Evolutionary conservation across 2,113 vertebrate genomes (phyloP), one percentile per base, ranked within the genome.

Genomic region (Oncorhynchus gorbuscha): DNA sequence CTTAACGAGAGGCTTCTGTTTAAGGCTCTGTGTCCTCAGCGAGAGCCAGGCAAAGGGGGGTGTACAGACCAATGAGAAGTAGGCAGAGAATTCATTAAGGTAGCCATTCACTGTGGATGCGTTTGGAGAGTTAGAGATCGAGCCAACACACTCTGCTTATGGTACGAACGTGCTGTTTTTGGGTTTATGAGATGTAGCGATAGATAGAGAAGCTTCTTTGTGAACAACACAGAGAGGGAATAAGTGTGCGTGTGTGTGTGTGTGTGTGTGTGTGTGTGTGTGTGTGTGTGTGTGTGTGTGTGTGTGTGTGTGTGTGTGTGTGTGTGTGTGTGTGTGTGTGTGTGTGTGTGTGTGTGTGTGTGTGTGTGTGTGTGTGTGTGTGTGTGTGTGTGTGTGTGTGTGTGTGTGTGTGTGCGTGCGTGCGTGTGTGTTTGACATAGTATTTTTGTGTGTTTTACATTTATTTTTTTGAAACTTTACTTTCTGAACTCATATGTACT

Each of bases 21-120:
- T 76, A 69, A 0, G 68, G 62, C 81, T 85, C 73, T 73, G 11
- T 85, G 87, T 88, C 88, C 85, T 88, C 88, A 64, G 85, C 59
- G 39, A n/a, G n/a, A 22, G 1, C 28, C 49, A 68, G 70, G 16
- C 71, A 35, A 1, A 30, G 48, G 20, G 59, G n/a, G 59, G 20
- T 58, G n/a, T 24, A 62, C 51, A 55, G 51, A 11, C n/a, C 59
- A 62, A 11, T 22, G n/a, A 22, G 7, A 62, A 62, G 59, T 2
- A 22, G 59, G 16, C 51, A 55, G n/a, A 22, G n/a, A 9, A 62
- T 62, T 62, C n/a, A 24, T 62, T n/a, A 22, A 62, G 59, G 5
- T 62, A 5, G 59, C 59, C 59, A 9, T 62, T 24, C n/a, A 22
- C 22, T 62, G 59, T 62, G 59, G 59, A 16, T 16, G 59, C 59